Percentiles rank a stretch among this genome's conserved stretches.
Evolutionary conservation across 1,140 invertebrate genomes (phyloP).

Genomic region (Megalopta genalis): DNA sequence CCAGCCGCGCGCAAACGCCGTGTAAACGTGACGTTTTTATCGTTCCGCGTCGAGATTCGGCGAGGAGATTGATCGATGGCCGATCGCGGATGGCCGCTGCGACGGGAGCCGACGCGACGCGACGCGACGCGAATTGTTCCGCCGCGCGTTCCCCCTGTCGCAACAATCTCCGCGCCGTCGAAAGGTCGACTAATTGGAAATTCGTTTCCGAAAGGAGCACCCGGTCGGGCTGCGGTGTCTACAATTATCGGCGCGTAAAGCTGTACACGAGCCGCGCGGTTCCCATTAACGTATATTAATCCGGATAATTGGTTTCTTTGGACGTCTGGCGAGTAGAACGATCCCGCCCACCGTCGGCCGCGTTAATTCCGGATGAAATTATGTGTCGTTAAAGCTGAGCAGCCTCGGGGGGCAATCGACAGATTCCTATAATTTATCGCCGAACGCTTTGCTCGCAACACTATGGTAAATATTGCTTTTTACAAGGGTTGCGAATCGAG

Average conservation of each 20-base stretch:
- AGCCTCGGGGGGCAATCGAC: conserved; percentile 1
- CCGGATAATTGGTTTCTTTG: conserved; percentile 27
- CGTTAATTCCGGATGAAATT: conserved; percentile 21
- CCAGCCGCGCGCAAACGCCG: not conserved
- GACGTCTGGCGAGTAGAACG: not conserved
- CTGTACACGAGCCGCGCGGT: not conserved
- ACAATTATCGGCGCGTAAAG: not conserved
- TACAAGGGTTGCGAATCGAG: not conserved
- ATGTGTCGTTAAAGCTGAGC: conserved; percentile 5
- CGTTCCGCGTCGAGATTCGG: conserved; percentile 13
- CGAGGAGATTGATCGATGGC: conserved; percentile 49
- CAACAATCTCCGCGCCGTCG: too few relatives aligned
- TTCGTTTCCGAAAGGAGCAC: too few relatives aligned
- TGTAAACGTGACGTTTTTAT: conserved; percentile 42
- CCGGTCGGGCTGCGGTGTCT: too few relatives aligned
- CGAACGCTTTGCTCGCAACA: too few relatives aligned
- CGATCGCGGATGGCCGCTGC: conserved; percentile 25
- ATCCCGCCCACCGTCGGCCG: not conserved
- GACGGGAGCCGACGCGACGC: conserved; percentile 39
- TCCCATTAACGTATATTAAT: conserved; percentile 17
- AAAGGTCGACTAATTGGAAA: conserved; percentile 2
- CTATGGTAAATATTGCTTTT: not conserved
- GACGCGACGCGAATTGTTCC: conserved; percentile 19
- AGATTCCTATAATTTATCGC: not conserved
- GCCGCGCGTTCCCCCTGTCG: not conserved